Conservation (phyloP, 2,888 invertebrate genomes). For the Dryomyza anilis region DNA sequence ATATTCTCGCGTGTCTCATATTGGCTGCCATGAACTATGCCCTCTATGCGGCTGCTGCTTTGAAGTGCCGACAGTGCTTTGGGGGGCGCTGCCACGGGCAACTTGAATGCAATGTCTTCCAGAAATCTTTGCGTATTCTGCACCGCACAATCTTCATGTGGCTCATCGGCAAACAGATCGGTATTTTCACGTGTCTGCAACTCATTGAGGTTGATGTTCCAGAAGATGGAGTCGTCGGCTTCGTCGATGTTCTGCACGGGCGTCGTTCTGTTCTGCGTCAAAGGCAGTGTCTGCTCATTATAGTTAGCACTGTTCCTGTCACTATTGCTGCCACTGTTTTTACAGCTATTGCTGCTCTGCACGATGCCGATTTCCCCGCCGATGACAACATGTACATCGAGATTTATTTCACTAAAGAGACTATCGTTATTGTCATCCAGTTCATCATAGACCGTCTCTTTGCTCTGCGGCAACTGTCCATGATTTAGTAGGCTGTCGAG, state of each 20-base stretch:
- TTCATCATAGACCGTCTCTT: not conserved
- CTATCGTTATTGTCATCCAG: slow-evolving; percentile 38
- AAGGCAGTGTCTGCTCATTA: slow-evolving; percentile 14
- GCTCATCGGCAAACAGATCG: slow-evolving; percentile 41
- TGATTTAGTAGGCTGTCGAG: slow-evolving; percentile 36
- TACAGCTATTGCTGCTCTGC: too few relatives aligned
- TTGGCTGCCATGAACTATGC: slow-evolving; percentile 50
- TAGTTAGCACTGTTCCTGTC: not conserved
- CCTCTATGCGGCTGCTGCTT: not conserved
- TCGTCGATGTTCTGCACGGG: not conserved
- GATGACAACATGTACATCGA: slow-evolving; percentile 26
- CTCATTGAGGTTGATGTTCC: slow-evolving; percentile 43
- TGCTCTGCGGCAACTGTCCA: slow-evolving; percentile 1
- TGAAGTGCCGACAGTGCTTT: slow-evolving; percentile 3
- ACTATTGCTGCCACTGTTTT: too few relatives aligned
- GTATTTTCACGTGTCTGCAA: slow-evolving; percentile 33
- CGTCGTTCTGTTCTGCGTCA: not conserved
- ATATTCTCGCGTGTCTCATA: slow-evolving; percentile 51
- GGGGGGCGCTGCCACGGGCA: too few relatives aligned
- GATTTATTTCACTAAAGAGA: slow-evolving; percentile 46
- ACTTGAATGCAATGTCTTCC: slow-evolving; percentile 49
- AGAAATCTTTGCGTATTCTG: slow-evolving; percentile 58
- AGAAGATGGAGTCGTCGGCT: slow-evolving; percentile 43
- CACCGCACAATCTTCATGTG: slow-evolving; percentile 31
- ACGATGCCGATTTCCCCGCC: slow-evolving; percentile 13